A percentile compares a stretch with the other conserved stretches of the same genome.
Evolutionary conservation across 1,140 invertebrate genomes (phyloP).

Genomic region (Nasonia vitripennis): DNA sequence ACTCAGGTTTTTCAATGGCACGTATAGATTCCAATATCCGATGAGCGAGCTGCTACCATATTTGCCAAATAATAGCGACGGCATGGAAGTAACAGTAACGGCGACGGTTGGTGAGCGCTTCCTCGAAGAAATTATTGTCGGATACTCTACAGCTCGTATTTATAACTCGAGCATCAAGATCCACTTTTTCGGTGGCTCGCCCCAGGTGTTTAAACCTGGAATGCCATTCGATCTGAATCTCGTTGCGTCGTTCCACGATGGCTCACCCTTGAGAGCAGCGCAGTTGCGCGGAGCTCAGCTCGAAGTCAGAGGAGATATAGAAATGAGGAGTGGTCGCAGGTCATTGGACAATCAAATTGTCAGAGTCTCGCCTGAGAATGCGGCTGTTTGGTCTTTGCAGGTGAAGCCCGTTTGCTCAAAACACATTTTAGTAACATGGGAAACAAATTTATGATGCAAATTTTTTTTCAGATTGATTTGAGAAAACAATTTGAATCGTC

Average conservation of each 20-base stretch:
- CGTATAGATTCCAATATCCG: slow-evolving; percentile 89
- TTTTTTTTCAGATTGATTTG: slow-evolving; percentile 79
- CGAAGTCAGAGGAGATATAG: slow-evolving; percentile 78
- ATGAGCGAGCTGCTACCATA: slow-evolving; percentile 85
- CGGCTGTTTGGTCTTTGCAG: slow-evolving; percentile 84
- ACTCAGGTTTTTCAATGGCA: slow-evolving; percentile 89
- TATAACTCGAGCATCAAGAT: slow-evolving; percentile 90
- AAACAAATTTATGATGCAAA: no score
- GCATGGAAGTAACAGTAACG: slow-evolving; percentile 90
- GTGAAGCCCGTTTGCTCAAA: background rate
- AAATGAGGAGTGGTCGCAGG: slow-evolving; percentile 76
- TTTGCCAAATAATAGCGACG: slow-evolving; percentile 82
- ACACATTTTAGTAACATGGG: background rate
- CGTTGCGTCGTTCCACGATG: slow-evolving; percentile 86
- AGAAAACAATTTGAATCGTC: slow-evolving; percentile 76
- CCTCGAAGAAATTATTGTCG: slow-evolving; percentile 89
- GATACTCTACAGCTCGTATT: slow-evolving; percentile 90
- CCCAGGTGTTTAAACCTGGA: slow-evolving; percentile 95
- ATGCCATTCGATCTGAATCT: slow-evolving; percentile 88
- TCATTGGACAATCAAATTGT: slow-evolving; percentile 76
- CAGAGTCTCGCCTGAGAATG: slow-evolving; percentile 76
- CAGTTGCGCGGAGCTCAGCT: slow-evolving; percentile 77
- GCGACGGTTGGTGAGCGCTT: slow-evolving; percentile 93
- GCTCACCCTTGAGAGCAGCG: slow-evolving; percentile 79
- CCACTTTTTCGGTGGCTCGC: slow-evolving; percentile 89